phyloP scores from a whole-genome alignment of 1,140 invertebrate genomes.

The Solen grandis region DNA sequence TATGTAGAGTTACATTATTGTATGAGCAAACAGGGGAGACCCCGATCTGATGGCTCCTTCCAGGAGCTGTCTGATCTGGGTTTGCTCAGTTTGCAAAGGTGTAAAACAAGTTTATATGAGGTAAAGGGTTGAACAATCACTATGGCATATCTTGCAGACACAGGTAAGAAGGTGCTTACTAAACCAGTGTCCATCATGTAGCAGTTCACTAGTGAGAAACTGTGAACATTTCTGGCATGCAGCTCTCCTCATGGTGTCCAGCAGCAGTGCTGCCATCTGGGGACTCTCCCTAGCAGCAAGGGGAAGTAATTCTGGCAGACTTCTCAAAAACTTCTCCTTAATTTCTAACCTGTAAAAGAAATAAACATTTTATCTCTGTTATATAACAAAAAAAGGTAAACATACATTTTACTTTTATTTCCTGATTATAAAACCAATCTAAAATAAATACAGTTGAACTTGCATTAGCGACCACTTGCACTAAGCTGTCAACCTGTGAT shows the following conservation, averaged over 20 bases:
- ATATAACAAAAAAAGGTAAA: background rate
- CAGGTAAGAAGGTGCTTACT: slow-evolving; percentile 8
- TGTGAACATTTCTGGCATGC: slow-evolving; percentile 30
- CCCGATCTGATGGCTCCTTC: too few species aligned
- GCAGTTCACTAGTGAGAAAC: background rate
- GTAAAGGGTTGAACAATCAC: background rate
- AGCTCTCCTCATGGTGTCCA: slow-evolving; percentile 32
- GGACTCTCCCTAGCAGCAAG: slow-evolving; percentile 12
- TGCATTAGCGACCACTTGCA: too few species aligned
- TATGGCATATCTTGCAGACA: background rate
- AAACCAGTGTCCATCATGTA: slow-evolving; percentile 15
- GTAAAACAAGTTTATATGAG: background rate
- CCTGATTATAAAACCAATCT: too few species aligned
- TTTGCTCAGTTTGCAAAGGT: background rate
- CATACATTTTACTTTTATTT: too few species aligned
- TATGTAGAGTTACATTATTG: too few species aligned
- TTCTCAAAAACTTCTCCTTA: slow-evolving; percentile 7
- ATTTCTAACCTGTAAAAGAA: slow-evolving; percentile 8
- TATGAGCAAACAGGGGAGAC: too few species aligned
- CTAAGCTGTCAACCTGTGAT: too few species aligned
- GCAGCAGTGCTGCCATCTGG: slow-evolving; percentile 4
- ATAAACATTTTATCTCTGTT: background rate
- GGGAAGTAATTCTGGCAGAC: slow-evolving; percentile 50
- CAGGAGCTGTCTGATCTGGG: background rate
- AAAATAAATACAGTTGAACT: too few species aligned